Conservation (phyloP, 92 coral and sea anemone genomes). For the Zoanthus sociatus region DNA sequence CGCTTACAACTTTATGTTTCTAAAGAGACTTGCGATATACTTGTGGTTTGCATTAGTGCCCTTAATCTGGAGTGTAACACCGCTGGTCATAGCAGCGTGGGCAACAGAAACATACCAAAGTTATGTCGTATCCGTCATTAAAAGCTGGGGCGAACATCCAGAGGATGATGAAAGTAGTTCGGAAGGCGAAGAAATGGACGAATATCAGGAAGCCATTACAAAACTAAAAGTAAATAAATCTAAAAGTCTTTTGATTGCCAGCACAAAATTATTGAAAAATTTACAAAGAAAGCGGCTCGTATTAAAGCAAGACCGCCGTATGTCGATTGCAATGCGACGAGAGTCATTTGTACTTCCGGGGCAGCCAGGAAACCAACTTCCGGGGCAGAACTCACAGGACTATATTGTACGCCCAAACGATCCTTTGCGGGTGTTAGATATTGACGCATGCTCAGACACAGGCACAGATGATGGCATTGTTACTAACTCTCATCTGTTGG, state of each 20-base stretch:
- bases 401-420: conserved; percentile 48
- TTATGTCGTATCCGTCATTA: conserved; percentile 86
- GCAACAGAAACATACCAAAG: conserved; percentile 94
- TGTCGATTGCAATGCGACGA: conserved; percentile 71
- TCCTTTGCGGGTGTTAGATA: conserved; percentile 27
- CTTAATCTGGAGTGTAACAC: conserved; percentile 90
- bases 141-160: conserved; percentile 98
- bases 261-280: conserved; percentile 79
- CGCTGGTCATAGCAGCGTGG: conserved; percentile 97
- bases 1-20: conserved; percentile 94
- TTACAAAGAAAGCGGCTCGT: conserved; percentile 82
- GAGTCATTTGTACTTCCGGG: conserved; percentile 57
- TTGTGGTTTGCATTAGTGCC: conserved; percentile 95
- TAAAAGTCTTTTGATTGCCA: conserved; percentile 82
- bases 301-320: conserved; percentile 79
- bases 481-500: conserved; percentile 25
- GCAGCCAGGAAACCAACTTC: conserved; percentile 13
- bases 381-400: conserved; percentile 25
- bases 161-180: conserved; percentile 91
- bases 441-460: conserved; percentile 27
- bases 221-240: conserved; percentile 82
- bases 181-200: conserved; percentile 92
- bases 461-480: background rate
- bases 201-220: conserved; percentile 89
- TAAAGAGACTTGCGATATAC: conserved; percentile 84